Evolutionary conservation across 2,797 vertebrate species (phyloP).

Genomic region (Lycodopsis pacificus): DNA sequence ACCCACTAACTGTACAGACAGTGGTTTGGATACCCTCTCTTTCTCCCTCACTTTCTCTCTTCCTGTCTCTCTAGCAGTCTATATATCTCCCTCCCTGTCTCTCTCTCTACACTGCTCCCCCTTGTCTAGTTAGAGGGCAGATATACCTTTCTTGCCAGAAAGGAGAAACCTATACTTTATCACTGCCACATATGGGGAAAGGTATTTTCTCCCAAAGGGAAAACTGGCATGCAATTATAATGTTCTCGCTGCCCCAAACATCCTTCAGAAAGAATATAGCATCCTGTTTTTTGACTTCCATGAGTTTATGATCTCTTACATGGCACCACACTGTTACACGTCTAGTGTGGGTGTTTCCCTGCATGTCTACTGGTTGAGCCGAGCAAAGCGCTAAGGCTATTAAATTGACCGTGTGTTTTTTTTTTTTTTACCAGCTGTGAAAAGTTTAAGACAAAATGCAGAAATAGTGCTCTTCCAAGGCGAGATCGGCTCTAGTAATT

Average conservation of each 20-base stretch:
- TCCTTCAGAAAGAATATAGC: conserved; percentile 68
- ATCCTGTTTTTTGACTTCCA: conserved; percentile 70
- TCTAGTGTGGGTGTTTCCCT: conserved; percentile 41
- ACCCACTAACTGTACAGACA: conserved; percentile 57
- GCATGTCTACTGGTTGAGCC: conserved; percentile 27
- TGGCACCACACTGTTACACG: conserved; percentile 52
- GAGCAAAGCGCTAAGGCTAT: conserved; percentile 27
- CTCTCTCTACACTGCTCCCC: conserved; percentile 52
- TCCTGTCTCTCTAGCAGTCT: conserved; percentile 16
- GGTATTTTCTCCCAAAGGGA: conserved; percentile 72
- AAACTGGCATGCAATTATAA: conserved; percentile 74
- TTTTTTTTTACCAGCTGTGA: conserved; percentile 15
- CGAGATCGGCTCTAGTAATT: conserved; percentile 10
- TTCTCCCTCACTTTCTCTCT: conserved; percentile 25
- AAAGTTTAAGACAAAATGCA: conserved; percentile 31
- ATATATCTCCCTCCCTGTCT: conserved; percentile 12
- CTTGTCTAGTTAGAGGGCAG: conserved; percentile 76
- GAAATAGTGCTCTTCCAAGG: conserved; percentile 16
- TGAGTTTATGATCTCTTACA: conserved; percentile 66
- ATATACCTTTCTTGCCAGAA: conserved; percentile 68
- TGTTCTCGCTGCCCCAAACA: conserved; percentile 66
- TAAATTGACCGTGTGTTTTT: conserved; percentile 30
- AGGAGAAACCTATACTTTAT: conserved; percentile 71
- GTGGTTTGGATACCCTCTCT: conserved; percentile 45
- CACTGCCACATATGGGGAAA: conserved; percentile 68